A percentile compares a stretch with the other conserved stretches of the same genome.
Conservation (phyloP, 2,797 vertebrate species). For the Tarsius wallacei region DNA sequence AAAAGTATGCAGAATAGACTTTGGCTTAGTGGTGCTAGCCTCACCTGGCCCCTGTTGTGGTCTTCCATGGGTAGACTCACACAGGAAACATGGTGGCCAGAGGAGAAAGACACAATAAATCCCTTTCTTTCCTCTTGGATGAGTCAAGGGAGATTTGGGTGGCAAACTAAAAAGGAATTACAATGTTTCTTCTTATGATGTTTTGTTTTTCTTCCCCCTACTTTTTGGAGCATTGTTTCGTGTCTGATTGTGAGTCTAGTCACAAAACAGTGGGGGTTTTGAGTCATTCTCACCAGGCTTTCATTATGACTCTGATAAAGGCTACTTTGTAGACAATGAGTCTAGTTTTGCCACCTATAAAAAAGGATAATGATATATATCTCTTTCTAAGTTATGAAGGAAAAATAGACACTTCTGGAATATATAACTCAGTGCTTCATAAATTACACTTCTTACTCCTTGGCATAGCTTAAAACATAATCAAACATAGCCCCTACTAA, state of each 20-base stretch:
- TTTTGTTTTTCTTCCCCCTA: background rate
- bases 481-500: background rate
- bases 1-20: fast-evolving
- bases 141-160: background rate
- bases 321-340: background rate
- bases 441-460: background rate
- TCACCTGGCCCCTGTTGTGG: fast-evolving
- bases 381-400: background rate
- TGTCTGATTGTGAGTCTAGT: background rate
- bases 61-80: too few species aligned
- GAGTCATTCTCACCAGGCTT: background rate
- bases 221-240: background rate
- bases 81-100: background rate
- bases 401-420: background rate
- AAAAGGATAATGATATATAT: too few species aligned
- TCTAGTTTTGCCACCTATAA: background rate
- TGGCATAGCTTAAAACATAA: background rate
- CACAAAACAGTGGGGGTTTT: background rate
- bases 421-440: background rate
- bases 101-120: background rate
- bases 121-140: background rate
- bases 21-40: too few species aligned
- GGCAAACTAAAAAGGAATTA: background rate
- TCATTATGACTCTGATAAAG: background rate
- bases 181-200: background rate